phyloP scores from a whole-genome alignment of 2,797 vertebrate species.

The Manis pentadactyla region DNA sequence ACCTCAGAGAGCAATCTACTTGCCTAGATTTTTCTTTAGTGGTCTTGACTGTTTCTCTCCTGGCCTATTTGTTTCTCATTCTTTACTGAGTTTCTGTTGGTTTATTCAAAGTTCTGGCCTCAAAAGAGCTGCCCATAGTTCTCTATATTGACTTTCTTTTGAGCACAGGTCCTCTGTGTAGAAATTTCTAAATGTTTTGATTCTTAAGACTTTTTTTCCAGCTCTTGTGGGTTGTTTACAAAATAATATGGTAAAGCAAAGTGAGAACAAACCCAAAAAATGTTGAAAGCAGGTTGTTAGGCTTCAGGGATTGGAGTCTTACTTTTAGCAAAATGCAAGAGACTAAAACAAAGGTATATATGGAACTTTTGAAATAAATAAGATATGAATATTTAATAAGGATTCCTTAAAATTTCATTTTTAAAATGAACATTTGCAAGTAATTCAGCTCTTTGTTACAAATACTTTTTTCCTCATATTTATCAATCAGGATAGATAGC shows the following conservation, averaged over 20 bases:
- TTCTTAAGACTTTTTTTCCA: constrained; percentile 33
- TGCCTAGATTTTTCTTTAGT: background rate
- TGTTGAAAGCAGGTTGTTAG: constrained; percentile 37
- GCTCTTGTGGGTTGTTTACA: background rate
- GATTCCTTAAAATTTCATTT: constrained; percentile 37
- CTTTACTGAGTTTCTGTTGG: background rate
- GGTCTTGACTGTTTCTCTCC: background rate
- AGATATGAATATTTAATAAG: background rate
- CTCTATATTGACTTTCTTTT: constrained; percentile 11
- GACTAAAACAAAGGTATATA: background rate
- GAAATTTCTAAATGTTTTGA: constrained; percentile 59
- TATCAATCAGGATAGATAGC: background rate
- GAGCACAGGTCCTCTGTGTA: background rate
- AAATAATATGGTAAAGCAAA: constrained; percentile 52
- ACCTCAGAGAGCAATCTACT: background rate
- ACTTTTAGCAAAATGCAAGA: constrained; percentile 34
- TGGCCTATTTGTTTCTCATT: background rate
- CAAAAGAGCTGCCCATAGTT: background rate
- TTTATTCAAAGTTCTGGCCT: constrained; percentile 32
- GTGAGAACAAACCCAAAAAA: constrained; percentile 20
- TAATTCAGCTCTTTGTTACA: background rate
- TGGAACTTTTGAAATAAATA: constrained; percentile 12
- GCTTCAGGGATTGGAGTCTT: background rate
- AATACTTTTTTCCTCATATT: background rate
- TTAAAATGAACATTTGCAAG: constrained; percentile 46